phyloP scores from a whole-genome alignment of 2,797 vertebrate species.

The Petrocephalus sullivani region DNA sequence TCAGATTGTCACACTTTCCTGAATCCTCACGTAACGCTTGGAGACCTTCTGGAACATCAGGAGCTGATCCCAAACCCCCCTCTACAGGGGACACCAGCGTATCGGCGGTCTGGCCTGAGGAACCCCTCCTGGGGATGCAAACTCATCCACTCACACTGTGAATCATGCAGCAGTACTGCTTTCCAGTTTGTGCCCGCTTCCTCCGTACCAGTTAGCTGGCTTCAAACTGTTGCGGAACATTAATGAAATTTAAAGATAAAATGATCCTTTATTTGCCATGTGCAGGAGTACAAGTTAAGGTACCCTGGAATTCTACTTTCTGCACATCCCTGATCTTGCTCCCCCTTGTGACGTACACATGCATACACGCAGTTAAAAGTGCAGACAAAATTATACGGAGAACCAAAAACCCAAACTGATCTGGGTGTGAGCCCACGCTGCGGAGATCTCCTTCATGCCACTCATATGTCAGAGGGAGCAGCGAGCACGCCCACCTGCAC shows the following conservation, averaged over 20 bases:
- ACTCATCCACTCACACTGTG: not conserved
- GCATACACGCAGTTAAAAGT: not conserved
- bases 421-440: not conserved
- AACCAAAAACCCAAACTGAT: not conserved
- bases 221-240: not conserved
- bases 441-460: not conserved
- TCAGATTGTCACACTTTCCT: not conserved
- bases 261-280: not conserved
- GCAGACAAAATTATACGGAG: not conserved
- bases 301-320: not conserved
- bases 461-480: not conserved
- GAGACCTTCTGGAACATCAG: not conserved
- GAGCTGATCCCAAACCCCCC: not conserved
- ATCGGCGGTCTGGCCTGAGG: not conserved
- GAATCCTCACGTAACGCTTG: not conserved
- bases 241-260: not conserved
- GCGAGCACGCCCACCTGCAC: too few species aligned
- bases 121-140: not conserved
- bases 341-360: not conserved
- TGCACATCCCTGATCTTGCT: not conserved
- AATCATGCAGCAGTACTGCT: not conserved
- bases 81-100: not conserved
- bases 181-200: not conserved
- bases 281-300: not conserved
- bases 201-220: not conserved